Base-by-base conservation (phyloP, 2,113 vertebrate species). In the Onychorhynchus coronatus region DNA sequence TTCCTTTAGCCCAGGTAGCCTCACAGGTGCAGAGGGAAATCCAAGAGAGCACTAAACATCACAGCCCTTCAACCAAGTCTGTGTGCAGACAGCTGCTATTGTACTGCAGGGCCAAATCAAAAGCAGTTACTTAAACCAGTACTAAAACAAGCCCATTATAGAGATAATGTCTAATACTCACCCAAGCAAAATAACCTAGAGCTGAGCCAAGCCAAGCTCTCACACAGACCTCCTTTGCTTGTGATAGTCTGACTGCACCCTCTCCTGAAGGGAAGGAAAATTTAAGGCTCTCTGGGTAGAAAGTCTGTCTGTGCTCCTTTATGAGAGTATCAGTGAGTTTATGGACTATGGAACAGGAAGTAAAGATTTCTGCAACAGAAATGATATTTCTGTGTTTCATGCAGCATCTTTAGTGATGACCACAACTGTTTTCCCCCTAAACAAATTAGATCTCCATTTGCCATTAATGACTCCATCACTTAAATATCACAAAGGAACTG, bases 371-470 rank as follows among this genome's bases (percentile, higher is more conserved):
- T 67, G 68, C 33, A 47, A 58, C 18, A 82, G 46, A 91, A 77
- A 67, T 67, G 33, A 3, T 55, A 61, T 70, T 63, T 70, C 72
- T 33, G n/a, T 41, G 39, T 86, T 91, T 83, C 71, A 72, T 0
- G 1, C 58, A 74, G 47, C 61, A 85, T 70, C 75, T 83, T 80
- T 23, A 83, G 52, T 27, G 39, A 67, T 68, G 44, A 78, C 47
- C 77, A 44, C 56, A 81, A 44, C 22, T 56, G 35, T 37, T 91
- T 91, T 71, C 12, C 12, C 46, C 68, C 75, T 67, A 80, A 93
- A 74, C 74, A 81, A 79, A 92, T 80, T 75, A 91, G 24, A 83
- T 76, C 80, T 93, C 95, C 89, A 95, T 96, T 97, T 96, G 76
- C 65, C 93, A 75, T 86, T 95, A 97, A 91, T 61, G 85, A 86